Conservation (phyloP, 1,140 invertebrate genomes). For the Cardiocondyla obscurior region DNA sequence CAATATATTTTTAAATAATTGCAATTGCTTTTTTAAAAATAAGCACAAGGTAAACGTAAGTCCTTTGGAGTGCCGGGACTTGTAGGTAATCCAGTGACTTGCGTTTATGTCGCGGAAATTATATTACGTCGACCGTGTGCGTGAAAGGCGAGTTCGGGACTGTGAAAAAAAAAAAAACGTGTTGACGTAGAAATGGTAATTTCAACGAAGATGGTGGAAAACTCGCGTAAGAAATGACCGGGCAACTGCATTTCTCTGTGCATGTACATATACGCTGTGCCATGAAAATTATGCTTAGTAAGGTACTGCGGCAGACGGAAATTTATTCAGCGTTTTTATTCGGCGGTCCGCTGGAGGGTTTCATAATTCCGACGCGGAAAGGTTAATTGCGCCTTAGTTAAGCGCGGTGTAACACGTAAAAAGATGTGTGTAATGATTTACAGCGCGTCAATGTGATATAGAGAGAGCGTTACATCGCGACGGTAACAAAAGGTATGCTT, state of each 20-base stretch:
- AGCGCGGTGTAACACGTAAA: slow-evolving; percentile 5
- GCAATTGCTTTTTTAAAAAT: not conserved
- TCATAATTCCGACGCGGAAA: slow-evolving; percentile 39
- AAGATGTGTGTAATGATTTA: slow-evolving; percentile 19
- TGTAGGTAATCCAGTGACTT: slow-evolving; percentile 21
- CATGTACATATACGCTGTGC: slow-evolving; percentile 31
- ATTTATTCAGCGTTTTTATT: slow-evolving; percentile 56
- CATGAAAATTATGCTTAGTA: slow-evolving; percentile 54
- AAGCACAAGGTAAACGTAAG: not conserved
- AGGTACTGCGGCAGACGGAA: slow-evolving; percentile 44
- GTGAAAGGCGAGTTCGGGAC: slow-evolving; percentile 1
- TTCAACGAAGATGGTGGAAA: slow-evolving; percentile 35
- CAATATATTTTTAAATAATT: slow-evolving; percentile 20
- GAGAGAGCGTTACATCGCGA: not conserved
- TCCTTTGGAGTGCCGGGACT: slow-evolving; percentile 14
- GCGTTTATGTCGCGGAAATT: slow-evolving; percentile 30
- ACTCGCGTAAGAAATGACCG: slow-evolving; percentile 47
- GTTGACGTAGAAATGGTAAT: slow-evolving; percentile 48
- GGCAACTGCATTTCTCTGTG: slow-evolving; percentile 37
- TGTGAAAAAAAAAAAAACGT: slow-evolving; percentile 36
- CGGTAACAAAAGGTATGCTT: not conserved
- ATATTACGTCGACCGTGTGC: slow-evolving; percentile 9
- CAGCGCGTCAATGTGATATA: slow-evolving; percentile 19
- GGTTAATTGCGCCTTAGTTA: slow-evolving; percentile 48
- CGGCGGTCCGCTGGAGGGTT: not conserved